These are phyloP conservation scores for Nothobranchius furzeri DNA, from an alignment of 2,113 vertebrate genomes.

Conservation along the genomic window DNA sequence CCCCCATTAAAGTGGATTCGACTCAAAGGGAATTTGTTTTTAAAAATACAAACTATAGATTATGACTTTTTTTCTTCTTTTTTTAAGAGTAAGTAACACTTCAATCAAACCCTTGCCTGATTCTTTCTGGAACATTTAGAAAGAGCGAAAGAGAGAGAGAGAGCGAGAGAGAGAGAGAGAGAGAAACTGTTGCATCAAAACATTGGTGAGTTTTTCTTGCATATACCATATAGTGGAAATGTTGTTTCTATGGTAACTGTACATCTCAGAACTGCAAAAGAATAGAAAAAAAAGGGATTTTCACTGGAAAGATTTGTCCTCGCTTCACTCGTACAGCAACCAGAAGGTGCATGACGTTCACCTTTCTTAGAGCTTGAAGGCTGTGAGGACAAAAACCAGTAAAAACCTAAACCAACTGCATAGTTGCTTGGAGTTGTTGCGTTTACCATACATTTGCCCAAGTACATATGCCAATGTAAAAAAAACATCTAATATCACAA, in stretches of 20 bases:
- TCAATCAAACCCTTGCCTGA: conserved; percentile 78
- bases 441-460: conserved; percentile 70
- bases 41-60: conserved; percentile 65
- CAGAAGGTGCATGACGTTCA: conserved; percentile 75
- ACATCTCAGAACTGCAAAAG: conserved; percentile 80
- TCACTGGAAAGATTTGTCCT: conserved; percentile 73
- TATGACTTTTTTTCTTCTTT: conserved; percentile 53
- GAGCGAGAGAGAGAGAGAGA: conserved; percentile 43
- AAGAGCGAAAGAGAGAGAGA: conserved; percentile 38
- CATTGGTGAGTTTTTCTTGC: conserved; percentile 72
- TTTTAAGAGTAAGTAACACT: conserved; percentile 81
- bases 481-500: conserved; percentile 68
- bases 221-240: conserved; percentile 80
- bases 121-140: conserved; percentile 80
- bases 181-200: conserved; percentile 75
- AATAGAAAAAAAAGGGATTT: conserved; percentile 77
- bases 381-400: conserved; percentile 75
- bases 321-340: conserved; percentile 78
- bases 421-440: conserved; percentile 77
- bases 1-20: conserved; percentile 70
- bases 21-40: conserved; percentile 67
- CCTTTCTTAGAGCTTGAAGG: conserved; percentile 77
- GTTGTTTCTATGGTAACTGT: conserved; percentile 81
- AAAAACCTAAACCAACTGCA: conserved; percentile 82
- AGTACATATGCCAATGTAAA: conserved; percentile 72